Evolutionary conservation across 30 jellyfish, hydroid and myxozoan genomes (phyloP).

Genomic region (Chrysaora quinquecirrha): DNA sequence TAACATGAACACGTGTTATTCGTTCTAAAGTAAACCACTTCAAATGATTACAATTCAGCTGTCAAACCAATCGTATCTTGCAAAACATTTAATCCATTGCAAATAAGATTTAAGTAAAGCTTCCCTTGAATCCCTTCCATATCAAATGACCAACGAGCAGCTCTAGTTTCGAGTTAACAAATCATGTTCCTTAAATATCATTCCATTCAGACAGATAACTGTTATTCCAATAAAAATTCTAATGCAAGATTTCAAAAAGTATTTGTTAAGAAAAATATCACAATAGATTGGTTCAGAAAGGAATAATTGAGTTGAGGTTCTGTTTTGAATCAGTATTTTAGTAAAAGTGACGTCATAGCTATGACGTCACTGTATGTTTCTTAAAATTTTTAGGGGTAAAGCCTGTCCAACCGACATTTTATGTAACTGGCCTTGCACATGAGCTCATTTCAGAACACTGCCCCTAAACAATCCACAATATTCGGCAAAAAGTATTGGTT

Average conservation of each 20-base stretch:
- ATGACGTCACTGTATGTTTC: background rate
- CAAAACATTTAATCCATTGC: background rate
- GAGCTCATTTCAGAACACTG: background rate
- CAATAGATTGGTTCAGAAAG: background rate
- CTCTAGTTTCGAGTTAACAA: background rate
- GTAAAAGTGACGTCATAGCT: constrained; percentile 2
- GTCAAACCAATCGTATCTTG: background rate
- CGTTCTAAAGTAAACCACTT: background rate
- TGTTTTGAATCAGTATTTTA: background rate
- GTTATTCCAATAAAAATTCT: background rate
- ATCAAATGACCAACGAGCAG: background rate
- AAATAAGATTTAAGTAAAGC: background rate
- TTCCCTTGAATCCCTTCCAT: background rate
- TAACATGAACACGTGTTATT: background rate
- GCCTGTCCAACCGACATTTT: background rate
- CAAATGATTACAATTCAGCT: background rate
- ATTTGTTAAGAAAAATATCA: background rate
- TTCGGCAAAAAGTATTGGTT: background rate
- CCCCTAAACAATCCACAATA: background rate
- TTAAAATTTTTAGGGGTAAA: background rate
- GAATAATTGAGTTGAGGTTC: background rate
- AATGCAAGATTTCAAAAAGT: background rate
- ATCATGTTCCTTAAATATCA: background rate
- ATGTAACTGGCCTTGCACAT: constrained; percentile 1
- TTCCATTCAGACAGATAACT: background rate